Base-by-base conservation (phyloP, 2,888 invertebrate species). In the Parascotia fuliginaria region DNA sequence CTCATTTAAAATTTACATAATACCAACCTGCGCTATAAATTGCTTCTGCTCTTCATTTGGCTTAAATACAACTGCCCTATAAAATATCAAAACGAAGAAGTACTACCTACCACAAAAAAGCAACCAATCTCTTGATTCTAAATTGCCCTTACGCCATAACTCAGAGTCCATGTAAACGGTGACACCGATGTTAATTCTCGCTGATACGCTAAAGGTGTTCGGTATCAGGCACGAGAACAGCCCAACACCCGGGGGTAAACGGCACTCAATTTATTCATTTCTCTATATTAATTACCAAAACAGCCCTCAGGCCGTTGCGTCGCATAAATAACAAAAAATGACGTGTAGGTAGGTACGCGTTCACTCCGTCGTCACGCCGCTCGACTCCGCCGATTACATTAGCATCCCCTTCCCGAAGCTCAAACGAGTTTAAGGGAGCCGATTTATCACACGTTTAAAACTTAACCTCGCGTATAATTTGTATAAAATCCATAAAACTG, bases 341-440 rank as follows among this genome's bases (percentile, higher is more conserved):
- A 79, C 75, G 80, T 66, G 61, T 70, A 64, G 63, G 64, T 19
- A 43, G 6, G 19, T 63, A 44, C 34, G 44, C 24, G 28, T 11
- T 29, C 37, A 42, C 27, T 42, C 24, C n/a, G 46, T 50, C 98
- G 90, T 99, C 98, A 58, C 96, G 95, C 97, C 55, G 95, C 85
- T 95, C 77, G 79, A 71, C 63, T 81, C 75, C 60, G 42, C 57
- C 78, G 75, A 78, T 77, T 79, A 74, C 77, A 75, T 78, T 75
- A 68, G 56, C 70, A 78, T 72, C 78, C 81, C 80, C 79, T 73
- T 56, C 72, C 59, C 63, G 51, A 78, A 77, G 75, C 77, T 66
- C 75, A 79, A 80, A 76, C 78, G 81, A 78, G 77, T 79, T 74
- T 71, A 76, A 79, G 76, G 75, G 75, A 77, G 70, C 67, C 83